phyloP scores from a whole-genome alignment of 1,140 invertebrate genomes.

The Dolichoris vasculosae region DNA sequence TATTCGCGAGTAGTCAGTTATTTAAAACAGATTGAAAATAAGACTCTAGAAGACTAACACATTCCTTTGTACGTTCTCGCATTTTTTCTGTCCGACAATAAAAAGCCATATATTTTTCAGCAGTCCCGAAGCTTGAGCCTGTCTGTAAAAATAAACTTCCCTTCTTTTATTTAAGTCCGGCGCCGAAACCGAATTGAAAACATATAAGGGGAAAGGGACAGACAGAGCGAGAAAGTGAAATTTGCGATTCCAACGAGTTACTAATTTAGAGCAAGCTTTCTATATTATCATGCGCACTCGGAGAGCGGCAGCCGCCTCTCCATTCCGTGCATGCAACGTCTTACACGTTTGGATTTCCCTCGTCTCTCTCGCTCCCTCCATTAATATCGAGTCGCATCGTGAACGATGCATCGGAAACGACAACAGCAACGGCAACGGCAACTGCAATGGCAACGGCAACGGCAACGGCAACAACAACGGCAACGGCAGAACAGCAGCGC shows the following conservation, averaged over 20 bases:
- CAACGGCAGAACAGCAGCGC: neutral
- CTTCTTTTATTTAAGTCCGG: slow-evolving; percentile 28
- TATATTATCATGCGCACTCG: neutral
- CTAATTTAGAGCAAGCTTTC: slow-evolving; percentile 65
- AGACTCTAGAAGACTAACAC: slow-evolving; percentile 1
- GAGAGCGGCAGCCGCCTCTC: slow-evolving; percentile 32
- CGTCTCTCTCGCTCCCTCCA: slow-evolving; percentile 33
- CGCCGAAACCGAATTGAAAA: slow-evolving; percentile 19
- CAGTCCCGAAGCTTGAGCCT: neutral
- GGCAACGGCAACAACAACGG: no score
- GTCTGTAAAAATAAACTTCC: slow-evolving; percentile 19
- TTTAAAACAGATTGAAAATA: slow-evolving; percentile 28
- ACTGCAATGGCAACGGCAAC: neutral
- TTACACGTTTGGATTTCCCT: slow-evolving; percentile 10
- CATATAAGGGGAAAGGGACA: neutral
- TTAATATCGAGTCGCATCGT: slow-evolving; percentile 6
- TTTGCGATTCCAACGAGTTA: slow-evolving; percentile 57
- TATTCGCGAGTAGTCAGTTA: neutral
- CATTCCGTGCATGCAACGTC: slow-evolving; percentile 48
- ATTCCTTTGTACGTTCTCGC: neutral
- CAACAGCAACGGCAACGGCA: slow-evolving; percentile 50
- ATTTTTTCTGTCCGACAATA: slow-evolving; percentile 16
- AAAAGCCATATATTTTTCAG: slow-evolving; percentile 33
- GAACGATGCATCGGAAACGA: slow-evolving; percentile 55
- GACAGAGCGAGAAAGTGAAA: slow-evolving; percentile 31